These are phyloP conservation scores for Meda fulgida DNA, from an alignment of 2,797 vertebrate genomes.

Conservation along the genomic window DNA sequence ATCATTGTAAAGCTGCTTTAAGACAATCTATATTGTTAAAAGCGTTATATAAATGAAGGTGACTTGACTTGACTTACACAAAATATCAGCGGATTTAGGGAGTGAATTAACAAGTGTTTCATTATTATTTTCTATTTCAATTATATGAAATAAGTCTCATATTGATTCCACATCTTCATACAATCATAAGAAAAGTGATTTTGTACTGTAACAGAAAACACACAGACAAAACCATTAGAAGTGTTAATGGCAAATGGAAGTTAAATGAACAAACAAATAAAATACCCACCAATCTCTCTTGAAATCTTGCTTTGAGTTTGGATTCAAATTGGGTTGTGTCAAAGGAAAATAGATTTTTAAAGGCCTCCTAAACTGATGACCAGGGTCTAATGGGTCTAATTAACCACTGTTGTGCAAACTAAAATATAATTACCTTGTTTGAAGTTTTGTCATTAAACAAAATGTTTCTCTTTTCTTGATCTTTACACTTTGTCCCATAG, in stretches of 20 bases:
- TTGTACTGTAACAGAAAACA: background rate
- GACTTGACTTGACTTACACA: no score
- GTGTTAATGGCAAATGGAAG: background rate
- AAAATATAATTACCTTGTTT: slow-evolving; percentile 33
- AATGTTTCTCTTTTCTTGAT: slow-evolving; percentile 21
- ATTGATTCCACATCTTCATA: background rate
- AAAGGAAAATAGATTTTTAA: slow-evolving; percentile 17
- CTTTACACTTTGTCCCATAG: background rate
- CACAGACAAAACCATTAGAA: background rate
- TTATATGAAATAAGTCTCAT: no score
- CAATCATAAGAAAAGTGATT: background rate
- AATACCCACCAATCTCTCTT: slow-evolving; percentile 11
- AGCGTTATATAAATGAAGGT: no score
- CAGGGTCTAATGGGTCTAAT: slow-evolving; percentile 52
- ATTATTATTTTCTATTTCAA: no score
- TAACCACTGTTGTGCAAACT: slow-evolving; percentile 45
- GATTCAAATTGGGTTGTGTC: background rate
- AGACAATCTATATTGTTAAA: no score
- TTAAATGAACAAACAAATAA: background rate
- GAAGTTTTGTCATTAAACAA: slow-evolving; percentile 11
- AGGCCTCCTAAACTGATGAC: background rate
- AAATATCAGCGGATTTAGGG: no score
- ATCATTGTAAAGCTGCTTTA: no score
- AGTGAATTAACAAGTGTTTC: no score
- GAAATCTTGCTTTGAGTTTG: background rate